These are phyloP conservation scores for Nemurella pictetii DNA, from an alignment of 2,888 invertebrate species.

Conservation along the genomic window DNA sequence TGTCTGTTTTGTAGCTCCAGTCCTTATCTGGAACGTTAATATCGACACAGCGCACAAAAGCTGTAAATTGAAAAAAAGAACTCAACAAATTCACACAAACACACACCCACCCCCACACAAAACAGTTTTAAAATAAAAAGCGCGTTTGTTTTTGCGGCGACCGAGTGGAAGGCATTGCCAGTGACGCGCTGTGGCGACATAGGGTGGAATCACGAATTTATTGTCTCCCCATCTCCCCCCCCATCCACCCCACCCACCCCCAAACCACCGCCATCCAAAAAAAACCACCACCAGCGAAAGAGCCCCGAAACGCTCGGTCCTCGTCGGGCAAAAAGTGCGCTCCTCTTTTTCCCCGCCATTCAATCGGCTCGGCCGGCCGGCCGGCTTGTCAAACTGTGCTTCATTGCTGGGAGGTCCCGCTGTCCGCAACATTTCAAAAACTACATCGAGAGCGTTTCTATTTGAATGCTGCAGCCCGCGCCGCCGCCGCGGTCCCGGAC, in stretches of 20 bases:
- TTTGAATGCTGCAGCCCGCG: not conserved
- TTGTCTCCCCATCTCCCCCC: not conserved
- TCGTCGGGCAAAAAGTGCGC: too few species aligned
- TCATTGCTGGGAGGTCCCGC: not conserved
- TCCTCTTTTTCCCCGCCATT: too few species aligned
- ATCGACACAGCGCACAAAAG: not conserved
- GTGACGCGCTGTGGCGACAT: conserved; percentile 6
- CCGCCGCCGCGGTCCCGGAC: not conserved
- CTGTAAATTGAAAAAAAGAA: conserved; percentile 26
- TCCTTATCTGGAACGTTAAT: conserved; percentile 4
- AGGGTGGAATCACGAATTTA: conserved; percentile 18
- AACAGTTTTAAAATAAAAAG: conserved; percentile 27
- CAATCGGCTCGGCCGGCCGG: not conserved
- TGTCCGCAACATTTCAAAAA: not conserved
- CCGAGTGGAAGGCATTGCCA: not conserved
- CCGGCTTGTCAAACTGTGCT: not conserved
- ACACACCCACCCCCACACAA: not conserved
- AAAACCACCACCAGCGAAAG: too few species aligned
- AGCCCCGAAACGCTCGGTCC: too few species aligned
- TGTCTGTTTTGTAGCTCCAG: not conserved
- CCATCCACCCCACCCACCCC: too few species aligned
- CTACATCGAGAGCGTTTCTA: not conserved
- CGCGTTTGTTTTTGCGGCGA: conserved; percentile 30
- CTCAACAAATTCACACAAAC: not conserved
- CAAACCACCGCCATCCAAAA: not conserved